Evolutionary conservation across 2,888 invertebrate genomes (phyloP).

Genomic region (Oscheius sp.): DNA sequence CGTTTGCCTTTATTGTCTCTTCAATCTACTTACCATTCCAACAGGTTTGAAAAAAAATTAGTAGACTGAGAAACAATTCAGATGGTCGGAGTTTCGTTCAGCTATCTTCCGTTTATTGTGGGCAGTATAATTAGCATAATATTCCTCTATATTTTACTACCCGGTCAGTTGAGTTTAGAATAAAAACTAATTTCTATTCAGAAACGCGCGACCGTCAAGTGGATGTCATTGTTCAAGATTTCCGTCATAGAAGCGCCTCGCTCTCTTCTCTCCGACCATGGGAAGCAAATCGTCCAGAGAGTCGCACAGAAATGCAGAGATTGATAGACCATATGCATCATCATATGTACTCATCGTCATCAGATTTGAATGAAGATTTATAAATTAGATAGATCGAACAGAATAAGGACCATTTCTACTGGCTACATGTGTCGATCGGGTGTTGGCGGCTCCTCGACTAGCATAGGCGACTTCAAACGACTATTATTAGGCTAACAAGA

Average conservation of each 20-base stretch:
- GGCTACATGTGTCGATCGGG: conserved; percentile 29
- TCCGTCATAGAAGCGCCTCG: conserved; percentile 46
- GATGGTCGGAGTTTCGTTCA: conserved; percentile 68
- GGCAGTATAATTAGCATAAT: conserved; percentile 61
- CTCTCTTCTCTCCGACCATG: conserved; percentile 51
- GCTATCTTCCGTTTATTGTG: conserved; percentile 72
- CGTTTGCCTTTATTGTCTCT: conserved; percentile 64
- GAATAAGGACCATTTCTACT: conserved; percentile 16
- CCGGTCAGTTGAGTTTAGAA: conserved; percentile 43
- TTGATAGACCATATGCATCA: conserved; percentile 40
- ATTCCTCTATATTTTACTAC: conserved; percentile 61
- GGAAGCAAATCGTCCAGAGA: conserved; percentile 46
- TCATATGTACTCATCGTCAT: conserved; percentile 34
- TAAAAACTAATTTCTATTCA: too few species aligned
- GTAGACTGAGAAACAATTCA: conserved; percentile 21
- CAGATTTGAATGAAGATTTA: not conserved
- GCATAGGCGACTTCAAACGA: conserved; percentile 41
- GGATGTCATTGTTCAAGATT: conserved; percentile 51
- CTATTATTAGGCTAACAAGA: too few species aligned
- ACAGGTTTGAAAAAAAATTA: conserved; percentile 42
- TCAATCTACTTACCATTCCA: conserved; percentile 69
- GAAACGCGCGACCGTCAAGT: conserved; percentile 55
- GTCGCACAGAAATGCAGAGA: conserved; percentile 45
- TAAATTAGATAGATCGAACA: conserved; percentile 7
- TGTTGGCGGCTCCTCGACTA: conserved; percentile 29